A percentile compares a stretch with the other conserved stretches of the same genome.
Conservation (phyloP, 2,888 invertebrate species). For the Tetanocera ferruginea region DNA sequence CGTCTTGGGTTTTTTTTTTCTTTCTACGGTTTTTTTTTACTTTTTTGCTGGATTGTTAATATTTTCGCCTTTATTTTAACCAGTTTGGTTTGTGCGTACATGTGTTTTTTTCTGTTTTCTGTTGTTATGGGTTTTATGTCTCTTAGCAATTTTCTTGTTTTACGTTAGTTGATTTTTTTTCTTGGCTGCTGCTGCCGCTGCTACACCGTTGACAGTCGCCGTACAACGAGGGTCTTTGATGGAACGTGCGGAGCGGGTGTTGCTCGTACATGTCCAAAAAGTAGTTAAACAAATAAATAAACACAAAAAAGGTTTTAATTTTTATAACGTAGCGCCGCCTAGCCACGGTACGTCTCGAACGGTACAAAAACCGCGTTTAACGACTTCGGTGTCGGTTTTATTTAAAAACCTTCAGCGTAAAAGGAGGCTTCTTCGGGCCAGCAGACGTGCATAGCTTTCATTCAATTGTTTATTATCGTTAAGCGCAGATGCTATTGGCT, state of each 20-base stretch:
- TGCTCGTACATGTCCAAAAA: not conserved
- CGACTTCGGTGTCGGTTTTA: constrained; percentile 42
- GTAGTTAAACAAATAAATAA: too few relatives aligned
- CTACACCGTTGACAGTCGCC: not conserved
- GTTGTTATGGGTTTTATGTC: not conserved
- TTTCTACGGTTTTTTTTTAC: not conserved
- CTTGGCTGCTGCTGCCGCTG: not conserved
- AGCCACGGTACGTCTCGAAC: too few relatives aligned
- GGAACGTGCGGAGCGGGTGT: not conserved
- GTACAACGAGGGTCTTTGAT: not conserved
- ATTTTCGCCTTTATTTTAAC: constrained; percentile 6
- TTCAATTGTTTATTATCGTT: not conserved
- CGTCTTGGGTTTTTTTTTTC: not conserved
- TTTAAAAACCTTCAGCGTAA: constrained; percentile 15
- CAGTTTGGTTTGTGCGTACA: not conserved
- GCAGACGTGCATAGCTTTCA: not conserved
- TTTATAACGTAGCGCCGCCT: too few relatives aligned
- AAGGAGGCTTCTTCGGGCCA: not conserved
- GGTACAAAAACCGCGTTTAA: not conserved
- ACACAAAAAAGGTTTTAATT: too few relatives aligned
- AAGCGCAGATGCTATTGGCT: not conserved
- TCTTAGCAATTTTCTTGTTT: not conserved
- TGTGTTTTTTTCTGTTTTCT: not conserved
- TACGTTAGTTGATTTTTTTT: not conserved
- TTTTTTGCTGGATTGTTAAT: not conserved